Percentiles rank a stretch among this genome's conserved stretches.
Evolutionary conservation across 2,888 invertebrate species (phyloP).

Genomic region (Cerastis leucographa): DNA sequence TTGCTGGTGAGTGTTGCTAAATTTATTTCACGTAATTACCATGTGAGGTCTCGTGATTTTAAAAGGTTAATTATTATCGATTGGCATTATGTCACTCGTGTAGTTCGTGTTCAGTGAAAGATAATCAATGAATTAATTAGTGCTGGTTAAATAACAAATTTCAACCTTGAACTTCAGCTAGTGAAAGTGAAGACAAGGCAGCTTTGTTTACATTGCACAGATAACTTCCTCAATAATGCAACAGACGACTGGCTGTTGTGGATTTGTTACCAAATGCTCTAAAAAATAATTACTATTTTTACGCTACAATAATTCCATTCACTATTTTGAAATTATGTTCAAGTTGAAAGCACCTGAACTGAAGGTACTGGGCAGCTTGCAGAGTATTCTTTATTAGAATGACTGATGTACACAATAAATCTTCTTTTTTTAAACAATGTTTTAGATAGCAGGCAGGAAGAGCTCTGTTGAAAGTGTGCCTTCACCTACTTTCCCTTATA

Average conservation of each 20-base stretch:
- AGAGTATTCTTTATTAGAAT: not conserved
- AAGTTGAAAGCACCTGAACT: not conserved
- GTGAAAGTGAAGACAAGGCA: slow-evolving; percentile 71
- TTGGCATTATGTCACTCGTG: slow-evolving; percentile 44
- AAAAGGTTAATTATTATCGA: slow-evolving; percentile 65
- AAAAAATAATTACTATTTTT: not conserved
- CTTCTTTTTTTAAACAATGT: not conserved
- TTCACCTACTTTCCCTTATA: slow-evolving; percentile 23
- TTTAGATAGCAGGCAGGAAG: not conserved
- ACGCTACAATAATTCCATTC: slow-evolving; percentile 3
- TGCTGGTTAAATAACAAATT: slow-evolving; percentile 21
- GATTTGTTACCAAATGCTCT: slow-evolving; percentile 24
- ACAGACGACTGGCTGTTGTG: slow-evolving; percentile 30
- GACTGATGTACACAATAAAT: not conserved
- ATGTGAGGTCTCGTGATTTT: slow-evolving; percentile 74
- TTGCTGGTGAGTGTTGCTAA: slow-evolving; percentile 94
- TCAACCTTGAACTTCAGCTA: slow-evolving; percentile 78
- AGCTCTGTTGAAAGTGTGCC: slow-evolving; percentile 6
- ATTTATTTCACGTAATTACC: slow-evolving; percentile 65
- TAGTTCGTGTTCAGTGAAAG: slow-evolving; percentile 14
- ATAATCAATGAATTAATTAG: slow-evolving; percentile 27
- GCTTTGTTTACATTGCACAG: slow-evolving; percentile 73
- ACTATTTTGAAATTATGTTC: slow-evolving; percentile 13
- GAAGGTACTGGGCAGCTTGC: not conserved
- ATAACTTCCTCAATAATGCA: slow-evolving; percentile 68